Percentiles rank a stretch among this genome's conserved stretches.
Conservation (phyloP, 2,797 vertebrate genomes). For the Muscicapa comitata region DNA sequence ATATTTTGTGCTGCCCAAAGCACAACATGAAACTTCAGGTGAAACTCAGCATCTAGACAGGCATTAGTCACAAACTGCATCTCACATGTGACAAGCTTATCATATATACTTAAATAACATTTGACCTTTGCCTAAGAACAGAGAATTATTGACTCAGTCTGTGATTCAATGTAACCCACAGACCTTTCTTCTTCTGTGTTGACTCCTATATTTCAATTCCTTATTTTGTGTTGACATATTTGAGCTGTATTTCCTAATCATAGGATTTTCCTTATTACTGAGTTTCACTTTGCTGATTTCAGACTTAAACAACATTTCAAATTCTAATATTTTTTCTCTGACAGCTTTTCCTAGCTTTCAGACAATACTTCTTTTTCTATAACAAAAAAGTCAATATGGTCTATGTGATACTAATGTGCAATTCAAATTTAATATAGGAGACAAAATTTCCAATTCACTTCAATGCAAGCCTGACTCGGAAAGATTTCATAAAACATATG, state of each 20-base stretch:
- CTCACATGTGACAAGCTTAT: neutral
- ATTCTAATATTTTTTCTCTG: neutral
- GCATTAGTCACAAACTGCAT: neutral
- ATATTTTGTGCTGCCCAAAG: neutral
- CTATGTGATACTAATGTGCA: neutral
- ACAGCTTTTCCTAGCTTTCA: neutral
- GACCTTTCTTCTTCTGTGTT: neutral
- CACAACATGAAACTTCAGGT: neutral
- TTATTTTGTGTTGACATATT: neutral
- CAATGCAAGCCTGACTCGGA: neutral
- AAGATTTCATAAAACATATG: neutral
- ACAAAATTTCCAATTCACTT: neutral
- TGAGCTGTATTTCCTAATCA: neutral
- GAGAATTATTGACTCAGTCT: neutral
- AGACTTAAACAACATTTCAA: neutral
- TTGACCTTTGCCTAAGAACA: slow-evolving; percentile 26
- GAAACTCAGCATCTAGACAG: neutral
- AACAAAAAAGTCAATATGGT: neutral
- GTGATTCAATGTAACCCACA: neutral
- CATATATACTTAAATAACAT: neutral
- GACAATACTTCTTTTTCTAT: neutral
- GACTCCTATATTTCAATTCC: neutral
- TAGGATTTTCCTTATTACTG: neutral
- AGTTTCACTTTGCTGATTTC: neutral
- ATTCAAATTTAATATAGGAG: neutral